Conservation (phyloP, 1,140 invertebrate species). For the Atta cephalotes region DNA sequence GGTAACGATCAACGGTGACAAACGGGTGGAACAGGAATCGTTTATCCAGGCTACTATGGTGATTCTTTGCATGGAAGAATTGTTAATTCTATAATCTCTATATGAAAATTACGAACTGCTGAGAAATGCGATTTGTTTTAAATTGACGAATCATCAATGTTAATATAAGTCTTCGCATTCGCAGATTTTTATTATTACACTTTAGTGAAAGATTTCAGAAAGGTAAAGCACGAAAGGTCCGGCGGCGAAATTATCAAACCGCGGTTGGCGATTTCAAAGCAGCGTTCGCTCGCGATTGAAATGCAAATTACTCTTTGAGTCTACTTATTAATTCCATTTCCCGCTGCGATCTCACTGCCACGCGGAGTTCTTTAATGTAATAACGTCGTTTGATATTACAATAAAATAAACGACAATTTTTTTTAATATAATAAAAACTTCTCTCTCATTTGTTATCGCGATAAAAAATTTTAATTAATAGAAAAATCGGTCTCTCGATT, state of each 20-base stretch:
- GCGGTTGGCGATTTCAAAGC: constrained; percentile 48
- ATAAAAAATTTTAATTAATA: constrained; percentile 4
- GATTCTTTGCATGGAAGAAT: constrained; percentile 59
- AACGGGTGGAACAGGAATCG: constrained; percentile 67
- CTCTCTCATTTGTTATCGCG: background rate
- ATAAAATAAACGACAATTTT: constrained; percentile 37
- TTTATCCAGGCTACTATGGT: constrained; percentile 65
- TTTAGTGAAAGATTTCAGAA: background rate
- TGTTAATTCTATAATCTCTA: background rate
- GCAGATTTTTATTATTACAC: constrained; percentile 50
- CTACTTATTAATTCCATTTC: constrained; percentile 58
- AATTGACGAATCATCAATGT: constrained; percentile 30
- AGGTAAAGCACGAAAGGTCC: background rate
- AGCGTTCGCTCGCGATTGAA: constrained; percentile 34
- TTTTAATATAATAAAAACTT: background rate
- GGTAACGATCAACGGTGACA: constrained; percentile 67
- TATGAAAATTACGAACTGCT: background rate
- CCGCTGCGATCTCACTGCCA: constrained; percentile 21
- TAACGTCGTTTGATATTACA: constrained; percentile 41
- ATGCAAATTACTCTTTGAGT: constrained; percentile 55
- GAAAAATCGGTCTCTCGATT: constrained; percentile 21
- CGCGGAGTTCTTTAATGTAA: constrained; percentile 19
- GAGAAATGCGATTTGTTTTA: constrained; percentile 1
- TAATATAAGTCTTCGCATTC: constrained; percentile 21
- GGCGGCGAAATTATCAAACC: constrained; percentile 31